phyloP scores from a whole-genome alignment of 2,113 vertebrate genomes.

The Entelurus aequoreus region DNA sequence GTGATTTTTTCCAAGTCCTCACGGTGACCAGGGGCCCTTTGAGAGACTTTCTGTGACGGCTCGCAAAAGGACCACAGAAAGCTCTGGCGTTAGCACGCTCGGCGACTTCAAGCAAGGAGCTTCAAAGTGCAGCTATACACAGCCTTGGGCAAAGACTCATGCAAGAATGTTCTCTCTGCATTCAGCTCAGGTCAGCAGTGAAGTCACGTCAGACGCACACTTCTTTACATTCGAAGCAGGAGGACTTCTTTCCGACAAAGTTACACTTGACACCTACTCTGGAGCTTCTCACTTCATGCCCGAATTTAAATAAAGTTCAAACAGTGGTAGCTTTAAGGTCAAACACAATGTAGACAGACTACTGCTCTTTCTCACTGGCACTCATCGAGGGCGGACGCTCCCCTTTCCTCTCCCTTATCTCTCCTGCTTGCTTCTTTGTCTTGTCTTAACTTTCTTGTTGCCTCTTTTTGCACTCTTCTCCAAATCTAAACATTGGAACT shows the following conservation, averaged over 20 bases:
- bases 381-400: no score
- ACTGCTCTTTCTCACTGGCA: no score
- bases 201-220: constrained; percentile 3
- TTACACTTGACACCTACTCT: constrained; percentile 11
- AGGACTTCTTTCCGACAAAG: constrained; percentile 2
- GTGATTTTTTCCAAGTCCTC: constrained; percentile 16
- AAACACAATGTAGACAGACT: no score
- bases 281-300: constrained; percentile 11
- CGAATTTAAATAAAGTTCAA: background rate
- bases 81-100: constrained; percentile 31
- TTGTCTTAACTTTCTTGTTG: no score
- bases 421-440: no score
- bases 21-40: constrained; percentile 10
- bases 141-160: constrained; percentile 21
- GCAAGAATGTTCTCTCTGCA: constrained; percentile 4
- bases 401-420: no score
- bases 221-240: constrained; percentile 7
- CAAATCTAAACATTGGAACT: no score
- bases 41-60: constrained; percentile 20
- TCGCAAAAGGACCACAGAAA: constrained; percentile 22
- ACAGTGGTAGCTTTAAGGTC: background rate
- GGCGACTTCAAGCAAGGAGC: constrained; percentile 31
- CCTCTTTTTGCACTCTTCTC: no score
- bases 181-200: constrained; percentile 23
- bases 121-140: constrained; percentile 37